Evolutionary conservation across 2,888 invertebrate genomes (phyloP), one percentile per base, ranked within the genome.

Genomic region (Apantesis nais): DNA sequence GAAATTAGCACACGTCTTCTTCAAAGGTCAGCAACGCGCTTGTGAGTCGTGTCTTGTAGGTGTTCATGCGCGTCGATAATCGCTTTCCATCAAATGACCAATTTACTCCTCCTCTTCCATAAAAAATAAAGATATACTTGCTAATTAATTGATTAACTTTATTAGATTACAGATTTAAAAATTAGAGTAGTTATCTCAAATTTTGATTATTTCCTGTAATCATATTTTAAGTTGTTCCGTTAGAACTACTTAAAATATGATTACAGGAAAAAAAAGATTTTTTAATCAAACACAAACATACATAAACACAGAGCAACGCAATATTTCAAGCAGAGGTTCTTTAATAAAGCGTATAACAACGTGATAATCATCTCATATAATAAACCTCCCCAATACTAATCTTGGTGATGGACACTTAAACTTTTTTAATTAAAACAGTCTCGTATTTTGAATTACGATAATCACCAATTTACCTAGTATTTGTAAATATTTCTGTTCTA

Each of bases 321-420:
- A 29, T 55, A 34, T 34, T 64, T 48, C 14, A 22, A 11, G 5
- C 11, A 48, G 31, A 14, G 48, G 19, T 34, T 63, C 0, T 8
- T n/a, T 12, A 55, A 41, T 29, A 39, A 63, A 68, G 14, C 5
- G 16, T 9, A 19, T 48, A 22, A 48, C 37, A 37, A 44, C 29
- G 61, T 61, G 58, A 48, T 69, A 69, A 70, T 61, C 44, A 22
- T 39, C 22, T 29, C 52, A 48, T n/a, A 69, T 65, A 48, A 63
- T 63, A 52, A 39, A 8, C 14, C 31, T 39, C 22, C 44, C 63
- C 66, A 62, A 52, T 41, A 63, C 25, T 78, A 70, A 72, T 70
- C 66, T 44, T 48, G 63, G 67, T 78, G 72, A 78, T 66, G 70
- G 67, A n/a, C 31, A 58, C 52, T 70, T 68, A 74, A 78, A 78